Conservation (phyloP, 2,113 vertebrate species). For the Chaetorhynchus papuensis region DNA sequence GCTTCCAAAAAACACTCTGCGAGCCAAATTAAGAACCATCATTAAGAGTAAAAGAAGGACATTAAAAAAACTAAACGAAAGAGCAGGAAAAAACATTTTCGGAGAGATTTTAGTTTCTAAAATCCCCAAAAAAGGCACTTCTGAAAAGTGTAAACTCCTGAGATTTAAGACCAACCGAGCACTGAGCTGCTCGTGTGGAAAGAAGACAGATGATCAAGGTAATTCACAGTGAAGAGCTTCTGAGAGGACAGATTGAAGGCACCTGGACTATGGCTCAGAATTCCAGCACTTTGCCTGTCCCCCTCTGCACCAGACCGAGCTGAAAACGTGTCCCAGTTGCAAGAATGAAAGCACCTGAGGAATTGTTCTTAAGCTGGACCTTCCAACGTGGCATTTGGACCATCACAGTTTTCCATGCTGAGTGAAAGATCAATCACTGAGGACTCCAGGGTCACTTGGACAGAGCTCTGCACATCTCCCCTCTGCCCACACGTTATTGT, state of each 20-base stretch:
- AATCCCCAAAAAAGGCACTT: background rate
- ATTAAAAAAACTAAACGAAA: background rate
- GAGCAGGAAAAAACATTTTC: background rate
- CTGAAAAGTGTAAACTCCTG: background rate
- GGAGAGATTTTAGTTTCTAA: background rate
- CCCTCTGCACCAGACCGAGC: background rate
- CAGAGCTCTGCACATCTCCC: background rate
- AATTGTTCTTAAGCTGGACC: background rate
- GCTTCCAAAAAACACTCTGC: background rate
- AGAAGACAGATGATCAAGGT: background rate
- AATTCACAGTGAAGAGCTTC: constrained; percentile 20
- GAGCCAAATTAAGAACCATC: background rate
- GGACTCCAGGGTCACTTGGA: background rate
- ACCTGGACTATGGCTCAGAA: background rate
- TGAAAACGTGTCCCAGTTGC: fast-evolving
- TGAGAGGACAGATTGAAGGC: background rate
- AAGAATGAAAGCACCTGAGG: background rate
- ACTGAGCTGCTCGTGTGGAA: background rate
- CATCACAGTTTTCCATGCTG: background rate
- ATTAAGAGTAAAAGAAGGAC: background rate
- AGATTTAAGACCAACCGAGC: background rate
- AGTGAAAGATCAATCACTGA: background rate
- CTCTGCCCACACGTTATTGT: background rate
- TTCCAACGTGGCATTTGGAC: background rate
- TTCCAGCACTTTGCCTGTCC: background rate